phyloP scores from a whole-genome alignment of 1,140 invertebrate species.

The Macrostomum lignano region DNA sequence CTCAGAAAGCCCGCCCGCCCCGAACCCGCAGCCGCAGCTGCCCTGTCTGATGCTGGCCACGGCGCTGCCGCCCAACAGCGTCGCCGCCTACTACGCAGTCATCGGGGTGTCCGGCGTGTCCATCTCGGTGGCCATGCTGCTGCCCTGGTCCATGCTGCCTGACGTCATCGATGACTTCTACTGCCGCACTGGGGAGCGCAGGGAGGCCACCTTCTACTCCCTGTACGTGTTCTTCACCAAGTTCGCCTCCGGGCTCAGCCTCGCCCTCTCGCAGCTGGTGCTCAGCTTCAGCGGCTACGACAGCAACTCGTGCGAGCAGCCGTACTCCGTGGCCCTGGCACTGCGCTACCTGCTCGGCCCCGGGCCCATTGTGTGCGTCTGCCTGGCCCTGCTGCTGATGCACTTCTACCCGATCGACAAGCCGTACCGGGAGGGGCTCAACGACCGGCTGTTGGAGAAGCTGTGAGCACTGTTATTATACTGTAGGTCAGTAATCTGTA shows the following conservation, averaged over 20 bases:
- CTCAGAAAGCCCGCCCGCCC: too few species aligned
- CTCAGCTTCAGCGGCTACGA: slow-evolving; percentile 15
- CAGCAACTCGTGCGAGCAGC: slow-evolving; percentile 13
- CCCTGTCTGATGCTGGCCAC: too few species aligned
- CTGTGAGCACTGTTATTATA: too few species aligned
- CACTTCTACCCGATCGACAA: slow-evolving; percentile 17
- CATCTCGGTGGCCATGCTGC: too few species aligned
- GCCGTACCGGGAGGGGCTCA: slow-evolving; percentile 8
- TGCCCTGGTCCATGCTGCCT: slow-evolving; percentile 20
- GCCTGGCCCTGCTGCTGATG: slow-evolving; percentile 13
- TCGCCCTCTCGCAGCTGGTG: slow-evolving; percentile 15
- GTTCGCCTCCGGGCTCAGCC: slow-evolving; percentile 14
- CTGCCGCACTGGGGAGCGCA: slow-evolving; percentile 13
- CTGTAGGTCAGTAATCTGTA: too few species aligned
- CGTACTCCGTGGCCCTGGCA: slow-evolving; percentile 12
- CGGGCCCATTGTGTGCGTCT: slow-evolving; percentile 12
- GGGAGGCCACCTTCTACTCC: slow-evolving; percentile 22
- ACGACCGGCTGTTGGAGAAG: too few species aligned
- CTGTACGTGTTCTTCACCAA: slow-evolving; percentile 25
- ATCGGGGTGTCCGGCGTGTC: too few species aligned
- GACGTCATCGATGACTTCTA: slow-evolving; percentile 23
- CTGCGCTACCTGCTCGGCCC: slow-evolving; percentile 15
- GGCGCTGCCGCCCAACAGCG: too few species aligned
- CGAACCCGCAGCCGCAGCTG: too few species aligned
- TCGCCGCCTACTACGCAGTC: too few species aligned